Evolutionary conservation across 2,797 vertebrate species (phyloP).

Genomic region (Linurgus olivaceus): DNA sequence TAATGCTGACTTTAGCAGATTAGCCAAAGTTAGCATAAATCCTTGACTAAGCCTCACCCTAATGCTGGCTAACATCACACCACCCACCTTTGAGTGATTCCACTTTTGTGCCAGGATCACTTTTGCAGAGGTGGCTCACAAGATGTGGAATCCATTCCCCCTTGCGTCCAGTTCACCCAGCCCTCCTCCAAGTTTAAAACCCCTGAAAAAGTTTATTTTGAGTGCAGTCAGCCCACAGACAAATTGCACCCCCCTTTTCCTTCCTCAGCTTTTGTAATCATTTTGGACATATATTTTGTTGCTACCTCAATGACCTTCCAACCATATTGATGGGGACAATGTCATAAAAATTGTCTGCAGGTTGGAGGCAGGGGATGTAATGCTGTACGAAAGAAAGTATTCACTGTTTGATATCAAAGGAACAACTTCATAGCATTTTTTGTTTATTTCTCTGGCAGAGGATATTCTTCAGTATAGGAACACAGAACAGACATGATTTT

Average conservation of each 20-base stretch:
- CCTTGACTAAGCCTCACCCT: background rate
- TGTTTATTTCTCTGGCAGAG: background rate
- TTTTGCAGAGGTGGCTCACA: slow-evolving; percentile 59
- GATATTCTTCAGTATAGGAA: background rate
- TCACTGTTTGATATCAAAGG: background rate
- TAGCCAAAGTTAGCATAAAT: slow-evolving; percentile 27
- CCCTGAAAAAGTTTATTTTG: slow-evolving; percentile 65
- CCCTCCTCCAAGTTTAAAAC: slow-evolving; percentile 59
- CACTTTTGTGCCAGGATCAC: slow-evolving; percentile 56
- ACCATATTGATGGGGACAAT: background rate
- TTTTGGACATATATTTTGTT: background rate
- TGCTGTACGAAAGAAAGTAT: background rate
- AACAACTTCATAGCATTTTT: background rate
- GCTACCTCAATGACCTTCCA: background rate
- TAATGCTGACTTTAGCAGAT: slow-evolving; percentile 27
- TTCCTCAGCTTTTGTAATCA: background rate
- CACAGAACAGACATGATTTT: background rate
- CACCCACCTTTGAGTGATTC: slow-evolving; percentile 62
- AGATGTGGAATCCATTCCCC: slow-evolving; percentile 59
- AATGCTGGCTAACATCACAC: slow-evolving; percentile 6
- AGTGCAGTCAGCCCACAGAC: slow-evolving; percentile 29
- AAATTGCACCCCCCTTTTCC: background rate
- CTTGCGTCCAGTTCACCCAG: slow-evolving; percentile 56
- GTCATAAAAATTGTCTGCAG: background rate
- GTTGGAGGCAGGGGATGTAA: background rate